These are phyloP conservation scores for Pemphigus obesinymphae DNA, from an alignment of 1,140 invertebrate species.

Conservation along the genomic window DNA sequence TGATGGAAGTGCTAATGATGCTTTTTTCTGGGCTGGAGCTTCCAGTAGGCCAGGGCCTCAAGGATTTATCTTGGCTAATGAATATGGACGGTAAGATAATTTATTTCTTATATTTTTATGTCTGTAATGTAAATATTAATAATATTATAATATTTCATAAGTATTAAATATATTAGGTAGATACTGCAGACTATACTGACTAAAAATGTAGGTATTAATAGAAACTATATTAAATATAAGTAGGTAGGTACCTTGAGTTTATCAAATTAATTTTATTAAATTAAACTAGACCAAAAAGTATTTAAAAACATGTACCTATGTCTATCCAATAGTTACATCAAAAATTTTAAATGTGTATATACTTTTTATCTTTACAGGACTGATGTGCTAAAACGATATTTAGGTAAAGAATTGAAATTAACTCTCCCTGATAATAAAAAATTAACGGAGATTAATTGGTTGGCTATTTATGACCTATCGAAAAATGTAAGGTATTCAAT, in stretches of 20 bases:
- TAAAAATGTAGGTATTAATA: background rate
- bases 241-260: too few relatives aligned
- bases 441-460: constrained; percentile 83
- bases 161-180: too few relatives aligned
- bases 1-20: constrained; percentile 84
- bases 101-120: background rate
- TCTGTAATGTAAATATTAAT: background rate
- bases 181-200: too few relatives aligned
- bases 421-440: constrained; percentile 80
- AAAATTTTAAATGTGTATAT: background rate
- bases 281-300: too few relatives aligned
- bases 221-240: too few relatives aligned
- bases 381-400: constrained; percentile 77
- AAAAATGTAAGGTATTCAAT: constrained; percentile 58
- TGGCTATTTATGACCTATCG: constrained; percentile 81
- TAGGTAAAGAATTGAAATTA: constrained; percentile 79
- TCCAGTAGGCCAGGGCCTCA: constrained; percentile 79
- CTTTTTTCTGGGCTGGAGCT: constrained; percentile 89
- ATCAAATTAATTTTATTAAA: background rate
- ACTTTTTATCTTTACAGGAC: constrained; percentile 59
- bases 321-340: too few relatives aligned
- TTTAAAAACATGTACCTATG: too few relatives aligned
- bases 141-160: background rate
- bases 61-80: constrained; percentile 85
- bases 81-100: constrained; percentile 71